A percentile compares a stretch with the other conserved stretches of the same genome.
Evolutionary conservation across 1,140 invertebrate genomes (phyloP).

Genomic region (Drosophila mayri): DNA sequence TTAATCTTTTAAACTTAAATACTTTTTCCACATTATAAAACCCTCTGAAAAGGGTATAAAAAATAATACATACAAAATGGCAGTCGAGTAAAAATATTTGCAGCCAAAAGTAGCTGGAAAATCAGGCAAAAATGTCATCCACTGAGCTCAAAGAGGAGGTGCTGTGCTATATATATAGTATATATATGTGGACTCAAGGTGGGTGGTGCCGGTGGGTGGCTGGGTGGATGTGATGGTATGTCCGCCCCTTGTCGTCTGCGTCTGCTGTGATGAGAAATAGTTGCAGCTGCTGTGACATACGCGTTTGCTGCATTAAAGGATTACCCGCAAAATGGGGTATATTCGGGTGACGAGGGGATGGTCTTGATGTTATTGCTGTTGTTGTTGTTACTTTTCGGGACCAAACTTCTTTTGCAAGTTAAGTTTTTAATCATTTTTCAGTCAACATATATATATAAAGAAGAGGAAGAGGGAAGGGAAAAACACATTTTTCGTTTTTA

Average conservation of each 20-base stretch:
- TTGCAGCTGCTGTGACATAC: conserved; percentile 75
- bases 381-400: conserved; percentile 25
- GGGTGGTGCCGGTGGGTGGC: conserved; percentile 1
- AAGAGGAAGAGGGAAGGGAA: neutral
- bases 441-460: conserved; percentile 38
- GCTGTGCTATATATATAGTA: neutral
- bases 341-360: conserved; percentile 10
- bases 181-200: conserved; percentile 5
- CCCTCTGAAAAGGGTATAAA: neutral
- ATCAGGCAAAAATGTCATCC: conserved; percentile 48
- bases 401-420: conserved; percentile 72
- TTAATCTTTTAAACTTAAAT: neutral
- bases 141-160: conserved; percentile 15
- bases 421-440: conserved; percentile 78
- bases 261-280: conserved; percentile 71
- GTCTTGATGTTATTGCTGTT: neutral
- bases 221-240: conserved; percentile 28
- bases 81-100: conserved; percentile 59
- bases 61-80: conserved; percentile 19
- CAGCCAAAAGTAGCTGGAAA: conserved; percentile 65
- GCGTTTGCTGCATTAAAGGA: conserved; percentile 74
- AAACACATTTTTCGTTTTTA: conserved; percentile 56
- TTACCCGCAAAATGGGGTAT: conserved; percentile 56
- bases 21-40: neutral
- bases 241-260: conserved; percentile 52